A percentile compares a stretch with the other conserved stretches of the same genome.
phyloP scores from a whole-genome alignment of 1,140 invertebrate genomes.

The Scaptomyza graminum region DNA sequence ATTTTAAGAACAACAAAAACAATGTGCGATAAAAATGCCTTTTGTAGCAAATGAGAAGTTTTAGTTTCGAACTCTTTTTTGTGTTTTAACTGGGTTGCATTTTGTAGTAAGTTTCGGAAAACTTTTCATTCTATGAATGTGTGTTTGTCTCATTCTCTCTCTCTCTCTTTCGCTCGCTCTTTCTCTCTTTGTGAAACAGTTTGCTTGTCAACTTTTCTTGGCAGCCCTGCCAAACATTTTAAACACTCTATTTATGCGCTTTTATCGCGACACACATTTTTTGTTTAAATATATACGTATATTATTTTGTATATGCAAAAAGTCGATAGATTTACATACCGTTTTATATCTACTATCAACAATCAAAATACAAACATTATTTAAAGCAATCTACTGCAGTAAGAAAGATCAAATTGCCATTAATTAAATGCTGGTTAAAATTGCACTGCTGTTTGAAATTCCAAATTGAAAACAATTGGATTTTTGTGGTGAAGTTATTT shows the following conservation, averaged over 20 bases:
- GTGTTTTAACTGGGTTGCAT: conserved; percentile 59
- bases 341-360: not conserved
- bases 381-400: not conserved
- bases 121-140: conserved; percentile 27
- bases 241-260: conserved; percentile 57
- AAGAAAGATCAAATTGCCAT: not conserved
- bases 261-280: conserved; percentile 54
- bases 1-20: conserved; percentile 1
- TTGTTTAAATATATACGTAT: not conserved
- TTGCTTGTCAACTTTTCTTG: conserved; percentile 60
- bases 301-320: conserved; percentile 5
- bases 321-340: conserved; percentile 11
- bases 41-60: conserved; percentile 50
- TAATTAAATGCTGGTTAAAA: not conserved
- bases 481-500: conserved; percentile 16
- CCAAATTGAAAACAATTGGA: conserved; percentile 1
- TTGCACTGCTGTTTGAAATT: conserved; percentile 2
- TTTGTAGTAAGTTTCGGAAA: conserved; percentile 57
- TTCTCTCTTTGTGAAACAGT: conserved; percentile 28
- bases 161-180: not conserved
- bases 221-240: conserved; percentile 51
- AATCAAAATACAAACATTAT: not conserved
- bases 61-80: conserved; percentile 43
- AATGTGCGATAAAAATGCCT: conserved; percentile 32
- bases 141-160: not conserved